These are phyloP conservation scores for Mesembrinibis cayennensis DNA, from an alignment of 2,113 vertebrate genomes.

Conservation along the genomic window DNA sequence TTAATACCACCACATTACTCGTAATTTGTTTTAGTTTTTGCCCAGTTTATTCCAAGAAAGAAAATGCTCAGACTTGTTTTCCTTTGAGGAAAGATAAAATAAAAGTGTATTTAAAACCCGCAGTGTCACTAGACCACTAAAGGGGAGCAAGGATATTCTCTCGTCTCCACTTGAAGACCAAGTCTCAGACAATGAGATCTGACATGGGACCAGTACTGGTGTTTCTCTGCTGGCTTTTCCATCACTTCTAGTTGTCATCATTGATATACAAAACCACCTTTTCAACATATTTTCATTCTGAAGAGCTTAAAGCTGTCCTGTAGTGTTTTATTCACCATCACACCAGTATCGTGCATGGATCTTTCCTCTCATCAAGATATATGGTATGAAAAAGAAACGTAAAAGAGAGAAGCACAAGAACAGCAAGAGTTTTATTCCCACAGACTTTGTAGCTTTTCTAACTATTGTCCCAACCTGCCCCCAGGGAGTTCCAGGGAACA, in stretches of 20 bases:
- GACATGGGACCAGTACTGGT: background rate
- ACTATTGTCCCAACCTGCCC: background rate
- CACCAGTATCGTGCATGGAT: rapidly evolving
- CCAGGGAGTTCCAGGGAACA: background rate
- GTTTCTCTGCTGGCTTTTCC: background rate
- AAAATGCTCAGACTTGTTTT: background rate
- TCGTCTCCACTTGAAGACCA: background rate
- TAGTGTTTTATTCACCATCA: background rate
- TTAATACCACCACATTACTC: background rate
- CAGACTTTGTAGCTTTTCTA: background rate
- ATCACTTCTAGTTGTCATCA: background rate
- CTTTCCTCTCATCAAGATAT: background rate
- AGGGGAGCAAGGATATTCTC: background rate
- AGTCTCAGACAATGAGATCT: background rate
- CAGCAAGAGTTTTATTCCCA: background rate
- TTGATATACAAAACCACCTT: background rate
- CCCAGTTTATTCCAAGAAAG: background rate
- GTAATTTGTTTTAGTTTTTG: background rate
- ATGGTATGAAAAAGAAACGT: background rate
- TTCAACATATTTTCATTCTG: background rate
- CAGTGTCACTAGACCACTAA: background rate
- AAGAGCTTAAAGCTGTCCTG: background rate
- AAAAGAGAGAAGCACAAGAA: background rate
- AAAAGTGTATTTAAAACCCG: background rate
- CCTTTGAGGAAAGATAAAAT: background rate